A percentile compares a stretch with the other conserved stretches of the same genome.
These are phyloP conservation scores for Thymelicus acteon DNA, from an alignment of 2,888 invertebrate species.

Conservation along the genomic window DNA sequence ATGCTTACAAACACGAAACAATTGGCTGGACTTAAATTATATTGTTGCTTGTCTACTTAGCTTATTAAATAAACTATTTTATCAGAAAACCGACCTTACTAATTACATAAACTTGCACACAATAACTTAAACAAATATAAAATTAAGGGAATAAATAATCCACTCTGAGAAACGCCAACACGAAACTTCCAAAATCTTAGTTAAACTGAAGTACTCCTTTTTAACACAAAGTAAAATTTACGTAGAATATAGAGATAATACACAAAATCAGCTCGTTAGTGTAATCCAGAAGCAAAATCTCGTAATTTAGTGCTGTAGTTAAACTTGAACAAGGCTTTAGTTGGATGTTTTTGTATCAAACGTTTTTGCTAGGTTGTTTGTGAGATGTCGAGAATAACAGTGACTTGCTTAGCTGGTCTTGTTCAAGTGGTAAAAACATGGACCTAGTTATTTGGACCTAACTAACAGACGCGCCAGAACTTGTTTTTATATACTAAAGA, in stretches of 20 bases:
- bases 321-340: conserved; percentile 9
- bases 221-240: neutral
- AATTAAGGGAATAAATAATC: neutral
- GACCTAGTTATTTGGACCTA: conserved; percentile 2
- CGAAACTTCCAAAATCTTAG: neutral
- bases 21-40: no score
- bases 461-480: neutral
- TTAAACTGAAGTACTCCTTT: neutral
- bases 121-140: neutral
- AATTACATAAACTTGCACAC: no score
- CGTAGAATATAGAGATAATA: conserved; percentile 13
- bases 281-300: conserved; percentile 30
- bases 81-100: no score
- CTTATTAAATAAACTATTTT: no score
- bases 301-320: conserved; percentile 25
- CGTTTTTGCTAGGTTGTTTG: conserved; percentile 29
- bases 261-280: conserved; percentile 30
- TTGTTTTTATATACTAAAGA: conserved; percentile 7
- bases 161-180: neutral
- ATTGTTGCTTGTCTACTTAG: no score
- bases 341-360: conserved; percentile 23
- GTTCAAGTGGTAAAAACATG: conserved; percentile 13
- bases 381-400: conserved; percentile 19
- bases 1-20: no score
- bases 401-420: conserved; percentile 10